Base-by-base conservation (phyloP, 2,113 vertebrate species). In the Tachysurus fulvidraco region DNA sequence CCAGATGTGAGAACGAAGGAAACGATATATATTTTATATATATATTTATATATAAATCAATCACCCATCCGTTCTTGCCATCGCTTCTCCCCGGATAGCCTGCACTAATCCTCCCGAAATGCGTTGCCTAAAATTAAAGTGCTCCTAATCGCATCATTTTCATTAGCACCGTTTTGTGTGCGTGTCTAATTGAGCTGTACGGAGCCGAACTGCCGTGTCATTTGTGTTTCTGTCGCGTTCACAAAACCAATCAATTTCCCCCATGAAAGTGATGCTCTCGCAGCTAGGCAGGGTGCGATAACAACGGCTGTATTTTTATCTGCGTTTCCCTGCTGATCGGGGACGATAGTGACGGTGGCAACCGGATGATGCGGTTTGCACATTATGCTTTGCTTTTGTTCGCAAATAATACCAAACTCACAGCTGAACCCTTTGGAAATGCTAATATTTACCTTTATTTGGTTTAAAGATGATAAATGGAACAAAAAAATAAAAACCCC, bases 71-170 rank as follows among this genome's bases (percentile, higher is more conserved):
- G 7, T 55, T n/a, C 50, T 28, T 46, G 23, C 17, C 36, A 4
- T 11, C 25, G 28, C 69, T 28, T 83, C 28, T 50, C 46, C 59
- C 55, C 52, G 30, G 55, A 73, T 80, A 41, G 62, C 67, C 30
- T 5, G 41, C 65, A 76, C 85, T 86, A 87, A 89, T 85, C 89
- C 76, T 46, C 54, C 83, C 6, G 83, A 83, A 91, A 87, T 14
- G 36, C 62, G 87, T 79, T 36, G 16, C 79, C 46, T 25, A 77
- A 87, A 90, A 87, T 88, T 67, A 73, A 85, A 89, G 59, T 88
- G 78, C 83, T 78, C 54, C 54, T 78, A 89, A 89, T 86, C 67
- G 19, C 62, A 84, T 83, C 0, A 85, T 81, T 89, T 79, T 85
- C 71, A 59, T 81, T 79, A 81, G 73, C 74, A 54, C 57, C 76